phyloP scores from a whole-genome alignment of 2,113 vertebrate species.

The Aspiorhynchus laticeps region DNA sequence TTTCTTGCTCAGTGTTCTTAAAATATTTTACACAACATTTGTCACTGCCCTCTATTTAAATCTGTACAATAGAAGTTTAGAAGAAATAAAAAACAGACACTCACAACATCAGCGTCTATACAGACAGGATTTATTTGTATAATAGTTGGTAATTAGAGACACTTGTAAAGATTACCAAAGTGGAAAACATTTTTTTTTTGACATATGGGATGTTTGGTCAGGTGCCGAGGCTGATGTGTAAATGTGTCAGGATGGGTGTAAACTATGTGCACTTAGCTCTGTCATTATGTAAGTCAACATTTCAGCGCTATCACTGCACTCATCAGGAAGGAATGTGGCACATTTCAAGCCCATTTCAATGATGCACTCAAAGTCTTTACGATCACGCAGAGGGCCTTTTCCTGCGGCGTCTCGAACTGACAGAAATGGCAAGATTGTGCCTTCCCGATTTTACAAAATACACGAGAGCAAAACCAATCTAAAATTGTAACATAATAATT shows the following conservation, averaged over 20 bases:
- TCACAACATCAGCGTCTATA: neutral
- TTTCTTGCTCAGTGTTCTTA: neutral
- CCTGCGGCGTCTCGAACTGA: slow-evolving; percentile 65
- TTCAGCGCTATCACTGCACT: slow-evolving; percentile 58
- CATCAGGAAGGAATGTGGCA: slow-evolving; percentile 56
- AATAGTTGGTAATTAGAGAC: slow-evolving; percentile 24
- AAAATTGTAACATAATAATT: neutral
- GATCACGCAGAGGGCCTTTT: slow-evolving; percentile 84
- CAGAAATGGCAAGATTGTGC: slow-evolving; percentile 11
- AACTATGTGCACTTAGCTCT: slow-evolving; percentile 54
- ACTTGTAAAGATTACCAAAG: slow-evolving; percentile 23
- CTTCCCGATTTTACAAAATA: neutral
- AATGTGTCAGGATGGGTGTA: slow-evolving; percentile 51
- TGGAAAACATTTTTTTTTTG: slow-evolving; percentile 18
- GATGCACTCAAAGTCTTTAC: slow-evolving; percentile 23
- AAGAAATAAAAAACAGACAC: neutral
- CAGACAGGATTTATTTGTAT: neutral
- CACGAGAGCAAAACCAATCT: neutral
- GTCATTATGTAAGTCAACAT: slow-evolving; percentile 57
- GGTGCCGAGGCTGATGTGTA: slow-evolving; percentile 49
- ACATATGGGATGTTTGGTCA: slow-evolving; percentile 49
- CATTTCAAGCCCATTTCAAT: slow-evolving; percentile 40
- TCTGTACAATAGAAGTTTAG: neutral
- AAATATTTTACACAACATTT: neutral
- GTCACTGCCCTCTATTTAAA: neutral